Conservation (phyloP, 2,888 invertebrate species). For the Steinernema scapterisci region DNA sequence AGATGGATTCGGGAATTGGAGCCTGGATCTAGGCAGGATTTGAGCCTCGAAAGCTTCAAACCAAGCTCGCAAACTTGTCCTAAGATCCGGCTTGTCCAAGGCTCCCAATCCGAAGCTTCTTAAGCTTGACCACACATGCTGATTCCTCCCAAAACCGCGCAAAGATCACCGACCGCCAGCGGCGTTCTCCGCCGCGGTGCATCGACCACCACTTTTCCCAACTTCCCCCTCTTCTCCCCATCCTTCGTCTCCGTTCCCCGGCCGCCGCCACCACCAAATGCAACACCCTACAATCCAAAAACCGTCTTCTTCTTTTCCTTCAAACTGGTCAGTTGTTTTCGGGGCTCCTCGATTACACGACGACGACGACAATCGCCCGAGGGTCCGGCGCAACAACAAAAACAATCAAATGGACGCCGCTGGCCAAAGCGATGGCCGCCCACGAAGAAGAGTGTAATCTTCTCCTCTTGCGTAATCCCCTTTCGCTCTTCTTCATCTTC, state of each 20-base stretch:
- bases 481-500: constrained; percentile 8
- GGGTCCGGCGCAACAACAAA: constrained; percentile 16
- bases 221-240: neutral
- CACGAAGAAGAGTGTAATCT: constrained; percentile 15
- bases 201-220: constrained; percentile 13
- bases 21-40: no score
- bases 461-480: constrained; percentile 11
- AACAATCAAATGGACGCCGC: constrained; percentile 17
- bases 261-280: neutral
- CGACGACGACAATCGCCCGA: no score
- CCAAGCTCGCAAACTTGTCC: no score
- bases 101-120: no score
- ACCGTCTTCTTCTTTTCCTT: no score
- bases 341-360: neutral
- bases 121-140: no score
- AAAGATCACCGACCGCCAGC: constrained; percentile 14
- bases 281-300: neutral
- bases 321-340: constrained; percentile 31
- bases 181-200: constrained; percentile 22
- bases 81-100: no score
- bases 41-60: no score
- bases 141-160: neutral
- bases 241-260: no score
- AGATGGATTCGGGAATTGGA: neutral
- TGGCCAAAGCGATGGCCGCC: neutral